A percentile compares a stretch with the other conserved stretches of the same genome.
These are phyloP conservation scores for Aplocera efformata DNA, from an alignment of 2,888 invertebrate genomes.

Conservation along the genomic window DNA sequence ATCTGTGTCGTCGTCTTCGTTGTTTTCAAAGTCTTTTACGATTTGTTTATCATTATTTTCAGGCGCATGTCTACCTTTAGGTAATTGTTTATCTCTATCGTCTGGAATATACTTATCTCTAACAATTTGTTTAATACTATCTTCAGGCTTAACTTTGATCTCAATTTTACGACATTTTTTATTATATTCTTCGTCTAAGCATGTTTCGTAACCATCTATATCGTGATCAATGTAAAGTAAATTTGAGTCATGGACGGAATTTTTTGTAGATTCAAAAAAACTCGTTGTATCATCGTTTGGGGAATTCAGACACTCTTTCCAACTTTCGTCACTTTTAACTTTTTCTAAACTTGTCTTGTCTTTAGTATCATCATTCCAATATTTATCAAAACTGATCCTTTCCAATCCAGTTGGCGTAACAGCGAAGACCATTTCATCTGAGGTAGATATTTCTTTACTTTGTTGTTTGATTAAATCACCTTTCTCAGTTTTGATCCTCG, in stretches of 20 bases:
- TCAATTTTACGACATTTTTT: conserved; percentile 68
- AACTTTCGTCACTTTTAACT: conserved; percentile 66
- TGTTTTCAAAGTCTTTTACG: conserved; percentile 57
- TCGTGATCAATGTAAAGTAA: conserved; percentile 74
- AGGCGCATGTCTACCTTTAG: no score
- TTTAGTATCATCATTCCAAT: conserved; percentile 67
- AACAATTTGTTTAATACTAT: conserved; percentile 2
- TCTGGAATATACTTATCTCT: neutral
- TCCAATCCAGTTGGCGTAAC: conserved; percentile 75
- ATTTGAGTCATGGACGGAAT: conserved; percentile 63
- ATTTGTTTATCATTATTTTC: conserved; percentile 53
- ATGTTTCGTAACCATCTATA: conserved; percentile 82
- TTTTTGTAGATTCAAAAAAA: conserved; percentile 56
- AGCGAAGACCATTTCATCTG: conserved; percentile 78
- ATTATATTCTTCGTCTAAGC: conserved; percentile 80
- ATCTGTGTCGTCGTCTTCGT: conserved; percentile 62
- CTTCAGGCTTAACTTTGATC: conserved; percentile 55
- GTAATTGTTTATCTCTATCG: conserved; percentile 1
- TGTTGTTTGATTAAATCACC: conserved; percentile 65
- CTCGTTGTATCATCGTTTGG: conserved; percentile 52
- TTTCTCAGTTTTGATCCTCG: conserved; percentile 54
- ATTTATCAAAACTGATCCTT: conserved; percentile 74
- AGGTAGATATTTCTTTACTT: conserved; percentile 75
- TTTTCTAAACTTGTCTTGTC: conserved; percentile 47
- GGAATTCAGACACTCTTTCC: conserved; percentile 67